These are phyloP conservation scores for Cromileptes altivelis DNA, from an alignment of 2,113 vertebrate species.

Conservation along the genomic window DNA sequence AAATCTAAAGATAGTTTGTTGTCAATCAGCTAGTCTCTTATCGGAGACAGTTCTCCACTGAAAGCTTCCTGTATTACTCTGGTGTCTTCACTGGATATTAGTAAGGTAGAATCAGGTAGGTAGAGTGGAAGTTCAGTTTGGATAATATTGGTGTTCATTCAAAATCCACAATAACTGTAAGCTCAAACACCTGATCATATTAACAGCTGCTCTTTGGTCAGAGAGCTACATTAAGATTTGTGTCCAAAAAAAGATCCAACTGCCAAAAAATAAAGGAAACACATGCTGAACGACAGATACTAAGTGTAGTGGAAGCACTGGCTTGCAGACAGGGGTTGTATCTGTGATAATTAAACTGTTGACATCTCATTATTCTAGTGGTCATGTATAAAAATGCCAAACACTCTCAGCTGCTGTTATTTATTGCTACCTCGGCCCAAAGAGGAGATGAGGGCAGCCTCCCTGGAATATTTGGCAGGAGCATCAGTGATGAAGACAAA, in stretches of 20 bases:
- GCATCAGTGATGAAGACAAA: not conserved
- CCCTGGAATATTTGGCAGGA: not conserved
- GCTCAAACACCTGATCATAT: not conserved
- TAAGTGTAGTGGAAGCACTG: not conserved
- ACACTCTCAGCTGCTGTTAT: not conserved
- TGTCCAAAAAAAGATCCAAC: not conserved
- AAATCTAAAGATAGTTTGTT: too few species aligned
- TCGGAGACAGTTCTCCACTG: too few species aligned
- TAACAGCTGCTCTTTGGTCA: not conserved
- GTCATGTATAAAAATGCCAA: slow-evolving; percentile 2
- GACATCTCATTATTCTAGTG: not conserved
- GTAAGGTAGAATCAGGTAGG: too few species aligned
- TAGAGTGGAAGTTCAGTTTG: too few species aligned
- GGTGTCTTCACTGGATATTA: too few species aligned
- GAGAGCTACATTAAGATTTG: not conserved
- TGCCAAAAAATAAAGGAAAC: not conserved
- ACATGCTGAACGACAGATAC: not conserved
- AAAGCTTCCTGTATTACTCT: too few species aligned
- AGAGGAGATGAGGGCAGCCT: not conserved
- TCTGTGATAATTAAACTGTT: slow-evolving; percentile 4
- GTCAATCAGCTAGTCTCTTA: too few species aligned
- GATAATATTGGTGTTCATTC: not conserved
- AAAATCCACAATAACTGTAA: not conserved
- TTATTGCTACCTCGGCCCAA: not conserved
- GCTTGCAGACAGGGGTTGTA: not conserved